These are phyloP conservation scores for Nibea coibor DNA, from an alignment of 2,113 vertebrate species.

Conservation along the genomic window DNA sequence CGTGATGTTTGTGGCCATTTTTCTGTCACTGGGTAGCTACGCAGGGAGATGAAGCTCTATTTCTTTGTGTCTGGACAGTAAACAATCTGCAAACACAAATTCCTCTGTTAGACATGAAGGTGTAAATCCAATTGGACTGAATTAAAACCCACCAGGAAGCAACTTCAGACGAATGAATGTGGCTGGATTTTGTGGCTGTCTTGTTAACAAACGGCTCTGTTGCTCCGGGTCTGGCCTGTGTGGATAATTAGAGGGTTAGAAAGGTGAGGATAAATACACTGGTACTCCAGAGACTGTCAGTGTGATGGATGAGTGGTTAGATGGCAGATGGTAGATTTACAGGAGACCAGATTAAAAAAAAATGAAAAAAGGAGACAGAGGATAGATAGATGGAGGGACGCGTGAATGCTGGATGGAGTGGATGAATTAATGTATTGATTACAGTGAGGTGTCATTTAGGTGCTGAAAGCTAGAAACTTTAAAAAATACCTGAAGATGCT, in stretches of 20 bases:
- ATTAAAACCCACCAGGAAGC: background rate
- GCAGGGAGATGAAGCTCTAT: too few relatives aligned
- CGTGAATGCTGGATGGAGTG: constrained; percentile 8
- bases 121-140: background rate
- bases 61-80: too few relatives aligned
- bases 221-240: constrained; percentile 27
- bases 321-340: constrained; percentile 39
- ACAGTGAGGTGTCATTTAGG: background rate
- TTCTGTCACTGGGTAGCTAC: too few relatives aligned
- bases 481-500: background rate
- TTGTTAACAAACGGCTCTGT: constrained; percentile 36
- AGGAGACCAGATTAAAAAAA: constrained; percentile 11
- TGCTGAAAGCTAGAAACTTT: background rate
- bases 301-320: constrained; percentile 49
- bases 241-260: constrained; percentile 42
- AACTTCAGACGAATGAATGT: too few relatives aligned
- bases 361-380: background rate
- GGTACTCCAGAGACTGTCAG: constrained; percentile 24
- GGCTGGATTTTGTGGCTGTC: background rate
- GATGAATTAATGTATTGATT: constrained; percentile 1
- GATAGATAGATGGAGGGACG: background rate
- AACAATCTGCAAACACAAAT: too few relatives aligned
- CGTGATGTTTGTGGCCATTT: too few relatives aligned
- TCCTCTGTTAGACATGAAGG: too few relatives aligned
- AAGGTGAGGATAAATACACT: constrained; percentile 49